Base-by-base conservation (phyloP, 1,140 invertebrate genomes). In the Eriocheir sinensis region DNA sequence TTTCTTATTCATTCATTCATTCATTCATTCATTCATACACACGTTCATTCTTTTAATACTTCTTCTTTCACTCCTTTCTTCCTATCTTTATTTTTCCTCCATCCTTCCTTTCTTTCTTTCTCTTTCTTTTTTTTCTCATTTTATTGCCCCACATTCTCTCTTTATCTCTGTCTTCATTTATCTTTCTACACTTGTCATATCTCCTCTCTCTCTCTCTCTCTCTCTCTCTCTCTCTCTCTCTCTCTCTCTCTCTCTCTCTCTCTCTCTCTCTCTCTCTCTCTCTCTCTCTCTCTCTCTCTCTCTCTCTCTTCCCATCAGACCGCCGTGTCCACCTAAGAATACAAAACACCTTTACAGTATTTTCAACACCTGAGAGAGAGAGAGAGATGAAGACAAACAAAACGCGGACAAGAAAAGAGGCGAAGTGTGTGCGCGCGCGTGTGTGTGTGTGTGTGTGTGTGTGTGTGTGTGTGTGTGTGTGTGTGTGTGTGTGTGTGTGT, bases 171-270 rank as follows among this genome's bases (percentile, higher is more conserved):
- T 27, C 60, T 72, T 27, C 60, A 15, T 27, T 72, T 72, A 12
- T 27, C 60, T 27, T 72, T 27, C 60, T 72, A 12, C 60, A 15
- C 60, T 12, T 72, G 9, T 2, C 21, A 9, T 40, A 3, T 40
- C 32, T 34, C 30, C 32, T 85, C 81, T 40, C 38, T 40, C 81
- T 85, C 81, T 85, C 38, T 40, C 81, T 40, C 79, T 81, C 79
- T 34, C 32, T 34, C 79, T 81, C 79, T 34, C 32, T 34, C 79
- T 81, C 60, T 27, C 27, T 27, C 12, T 72, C 12, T 27, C 27
- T 27, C 60, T 72, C 60, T 27, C 27, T 27, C 60, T 72, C 60
- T 27, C 27, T 27, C 60, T 72, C 60, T 72, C 27, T 27, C 60
- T 27, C 60, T 72, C 60, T 27, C 27, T 27, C 60, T 72, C 60